Evolutionary conservation across 2,797 vertebrate genomes (phyloP).

Genomic region (Danio kyathit): DNA sequence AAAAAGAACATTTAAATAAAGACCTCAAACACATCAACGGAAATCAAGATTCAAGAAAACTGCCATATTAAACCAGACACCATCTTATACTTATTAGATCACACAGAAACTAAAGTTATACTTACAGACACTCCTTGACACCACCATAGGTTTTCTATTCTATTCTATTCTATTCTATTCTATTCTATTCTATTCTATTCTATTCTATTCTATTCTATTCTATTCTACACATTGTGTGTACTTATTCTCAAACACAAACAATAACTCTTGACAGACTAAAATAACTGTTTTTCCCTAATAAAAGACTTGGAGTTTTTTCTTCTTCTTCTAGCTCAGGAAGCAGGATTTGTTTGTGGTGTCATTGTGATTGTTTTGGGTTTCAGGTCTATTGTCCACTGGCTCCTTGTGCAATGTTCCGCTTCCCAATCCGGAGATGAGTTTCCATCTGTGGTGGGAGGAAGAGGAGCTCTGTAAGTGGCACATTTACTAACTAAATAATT

Average conservation of each 20-base stretch:
- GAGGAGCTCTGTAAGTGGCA: conserved; percentile 89
- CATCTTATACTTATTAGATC: no score
- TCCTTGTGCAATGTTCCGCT: conserved; percentile 78
- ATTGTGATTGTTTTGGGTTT: conserved; percentile 67
- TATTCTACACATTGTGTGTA: neutral
- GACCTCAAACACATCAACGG: no score
- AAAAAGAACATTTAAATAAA: no score
- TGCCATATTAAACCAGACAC: no score
- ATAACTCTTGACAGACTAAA: neutral
- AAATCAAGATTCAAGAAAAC: no score
- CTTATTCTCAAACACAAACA: neutral
- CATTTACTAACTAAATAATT: neutral
- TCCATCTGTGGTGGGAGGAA: conserved; percentile 90
- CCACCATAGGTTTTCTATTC: neutral
- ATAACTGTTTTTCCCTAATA: neutral
- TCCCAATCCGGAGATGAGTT: conserved; percentile 91
- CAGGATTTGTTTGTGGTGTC: conserved; percentile 66
- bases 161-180: neutral
- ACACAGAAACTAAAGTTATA: no score
- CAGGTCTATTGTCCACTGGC: conserved; percentile 72
- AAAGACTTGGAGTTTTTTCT: neutral
- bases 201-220: no score
- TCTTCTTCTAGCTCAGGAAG: conserved; percentile 55
- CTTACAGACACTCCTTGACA: no score
- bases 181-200: neutral